Evolutionary conservation across 2,888 invertebrate genomes (phyloP), one percentile per base, ranked within the genome.

Genomic region (Drosophila testacea): DNA sequence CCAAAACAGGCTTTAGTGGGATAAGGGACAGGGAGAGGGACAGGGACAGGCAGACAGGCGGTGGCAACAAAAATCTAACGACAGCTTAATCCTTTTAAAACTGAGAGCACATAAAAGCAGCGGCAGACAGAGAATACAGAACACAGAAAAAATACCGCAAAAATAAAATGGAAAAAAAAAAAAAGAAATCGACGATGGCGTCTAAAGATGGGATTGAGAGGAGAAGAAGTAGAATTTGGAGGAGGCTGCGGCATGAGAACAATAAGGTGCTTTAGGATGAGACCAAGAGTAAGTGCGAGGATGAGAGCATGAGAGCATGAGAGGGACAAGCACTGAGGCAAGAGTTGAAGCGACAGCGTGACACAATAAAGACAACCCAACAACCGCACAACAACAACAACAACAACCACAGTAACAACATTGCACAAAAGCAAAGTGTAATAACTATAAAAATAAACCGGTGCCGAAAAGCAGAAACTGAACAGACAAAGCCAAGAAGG

Each of bases 21-120:
- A 22, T 4, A 11, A 27, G 51, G 7, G 38, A 7, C 16, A 16
- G 16, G 1, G 16, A 16, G 1, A 16, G 16, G 16, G 16, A 16
- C 16, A 16, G 16, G 6, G 2, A 22, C 6, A 2, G 42, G 9
- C 3, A 39, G 22, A 6, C 10, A 10, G 11, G 34, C 13, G 7
- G 10, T 30, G 51, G 39, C 28, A 57, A 10, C 61, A 62, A 73
- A 75, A 82, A 71, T 87, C 80, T 84, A 87, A 83, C 87, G 87
- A 87, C 80, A 87, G 87, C 83, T 82, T 83, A 83, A 83, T 87
- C 83, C 83, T 84, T 83, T 83, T 83, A 83, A 87, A 87, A 83
- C 87, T 87, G 87, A 80, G 87, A 82, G 87, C 83, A 84, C 87
- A 83, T 87, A 83, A 83, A 83, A 78, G 87, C 82, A 66, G 76